phyloP scores from a whole-genome alignment of 1,140 invertebrate species.

The Caerostris extrusa region DNA sequence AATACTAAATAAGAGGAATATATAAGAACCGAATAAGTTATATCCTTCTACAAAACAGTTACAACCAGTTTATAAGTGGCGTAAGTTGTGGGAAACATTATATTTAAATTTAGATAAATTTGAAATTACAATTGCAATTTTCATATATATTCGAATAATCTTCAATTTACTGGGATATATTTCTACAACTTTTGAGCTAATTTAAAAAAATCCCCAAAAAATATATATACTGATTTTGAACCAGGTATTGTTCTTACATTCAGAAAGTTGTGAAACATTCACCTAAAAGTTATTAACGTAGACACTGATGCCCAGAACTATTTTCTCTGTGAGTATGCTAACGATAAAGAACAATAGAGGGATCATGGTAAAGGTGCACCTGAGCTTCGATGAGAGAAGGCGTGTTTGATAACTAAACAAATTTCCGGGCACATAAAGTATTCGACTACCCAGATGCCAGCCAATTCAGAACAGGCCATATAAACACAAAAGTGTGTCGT shows the following conservation, averaged over 20 bases:
- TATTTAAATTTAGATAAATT: no score
- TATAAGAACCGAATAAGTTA: no score
- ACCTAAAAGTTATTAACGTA: not conserved
- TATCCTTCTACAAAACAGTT: no score
- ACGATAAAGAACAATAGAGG: not conserved
- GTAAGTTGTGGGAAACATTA: no score
- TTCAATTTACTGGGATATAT: not conserved
- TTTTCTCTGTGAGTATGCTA: not conserved
- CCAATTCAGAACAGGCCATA: conserved; percentile 13
- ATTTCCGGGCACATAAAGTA: not conserved
- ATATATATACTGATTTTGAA: not conserved
- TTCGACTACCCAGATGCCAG: conserved; percentile 30
- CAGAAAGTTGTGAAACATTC: not conserved
- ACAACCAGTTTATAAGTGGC: no score
- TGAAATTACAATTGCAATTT: no score
- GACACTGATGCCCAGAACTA: no score
- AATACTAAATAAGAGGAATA: no score
- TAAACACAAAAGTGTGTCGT: conserved; percentile 56
- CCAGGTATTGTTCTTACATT: not conserved
- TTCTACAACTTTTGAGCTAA: not conserved
- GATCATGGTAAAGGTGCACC: not conserved
- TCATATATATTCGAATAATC: not conserved
- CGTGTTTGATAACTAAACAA: conserved; percentile 16
- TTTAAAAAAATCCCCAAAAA: not conserved
- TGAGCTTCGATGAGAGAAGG: not conserved